Evolutionary conservation across 2,113 vertebrate species (phyloP), one percentile per base, ranked within the genome.

Genomic region (Tetrao urogallus): DNA sequence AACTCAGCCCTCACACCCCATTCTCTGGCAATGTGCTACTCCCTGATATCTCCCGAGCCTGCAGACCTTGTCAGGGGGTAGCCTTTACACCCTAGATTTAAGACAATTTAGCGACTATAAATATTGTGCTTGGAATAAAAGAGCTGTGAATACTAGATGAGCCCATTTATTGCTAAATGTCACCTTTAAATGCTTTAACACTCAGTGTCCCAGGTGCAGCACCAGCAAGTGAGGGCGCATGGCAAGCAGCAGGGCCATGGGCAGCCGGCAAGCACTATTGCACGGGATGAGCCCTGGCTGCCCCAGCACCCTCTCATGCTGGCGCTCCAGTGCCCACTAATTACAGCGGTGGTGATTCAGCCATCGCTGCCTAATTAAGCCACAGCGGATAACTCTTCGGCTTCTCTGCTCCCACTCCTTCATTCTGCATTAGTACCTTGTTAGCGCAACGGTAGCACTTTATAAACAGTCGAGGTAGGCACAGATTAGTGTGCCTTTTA

Each of bases 81-180:
- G 79, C 48, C 63, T 94, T 87, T 92, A 73, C 5, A 12, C 86
- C 52, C 48, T 20, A 88, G 75, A 95, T 95, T 95, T 94, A 94
- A 90, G 82, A 32, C 7, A 0, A 47, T 22, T 45, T 78, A 61
- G 70, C 28, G 80, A 86, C 91, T 86, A 91, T 92, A 97, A 96
- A 95, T 91, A 91, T 20, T 83, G 34, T 74, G 82, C 47, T 83
- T 89, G 64, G 79, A 94, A 83, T 92, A 74, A 96, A 88, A 92
- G 80, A 86, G 85, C 74, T 88, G 88, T 77, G 72, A 91, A 86
- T 86, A 69, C 61, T 15, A 25, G 69, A 86, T 82, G 60, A 73
- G 60, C 52, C 89, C 76, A 84, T 90, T 90, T 75, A 75, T 83
- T 52, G 50, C n/a, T 86, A 92, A 92, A 83, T 88, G 76, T 65